These are phyloP conservation scores for Scaptomyza cyrtandrae DNA, from an alignment of 2,888 invertebrate species.

Conservation along the genomic window DNA sequence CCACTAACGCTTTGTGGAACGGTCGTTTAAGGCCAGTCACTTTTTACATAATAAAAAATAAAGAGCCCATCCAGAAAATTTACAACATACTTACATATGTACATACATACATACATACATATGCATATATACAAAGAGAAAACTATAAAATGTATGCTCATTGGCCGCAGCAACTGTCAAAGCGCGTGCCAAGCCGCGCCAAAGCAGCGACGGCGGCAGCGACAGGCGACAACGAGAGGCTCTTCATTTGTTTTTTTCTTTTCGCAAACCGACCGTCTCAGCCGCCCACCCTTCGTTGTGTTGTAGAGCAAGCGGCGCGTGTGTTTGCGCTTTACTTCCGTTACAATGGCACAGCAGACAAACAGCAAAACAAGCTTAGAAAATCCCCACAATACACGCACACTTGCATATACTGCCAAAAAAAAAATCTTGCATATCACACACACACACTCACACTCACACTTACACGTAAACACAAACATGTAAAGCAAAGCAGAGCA, in stretches of 20 bases:
- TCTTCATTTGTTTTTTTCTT: conserved; percentile 29
- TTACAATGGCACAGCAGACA: conserved; percentile 69
- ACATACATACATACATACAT: conserved; percentile 16
- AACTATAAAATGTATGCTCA: conserved; percentile 57
- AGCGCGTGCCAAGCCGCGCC: conserved; percentile 56
- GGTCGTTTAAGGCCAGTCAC: conserved; percentile 58
- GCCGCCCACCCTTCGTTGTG: conserved; percentile 27
- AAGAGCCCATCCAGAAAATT: conserved; percentile 18
- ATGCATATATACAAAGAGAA: conserved; percentile 31
- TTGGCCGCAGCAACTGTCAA: conserved; percentile 49
- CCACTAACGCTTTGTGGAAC: conserved; percentile 45
- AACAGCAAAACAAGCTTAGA: conserved; percentile 54
- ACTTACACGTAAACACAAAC: conserved; percentile 1
- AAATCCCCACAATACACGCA: conserved; percentile 40
- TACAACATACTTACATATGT: conserved; percentile 2
- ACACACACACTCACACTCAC: conserved; percentile 8
- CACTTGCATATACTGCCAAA: conserved; percentile 44
- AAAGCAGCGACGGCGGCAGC: conserved; percentile 23
- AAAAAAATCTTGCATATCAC: conserved; percentile 49
- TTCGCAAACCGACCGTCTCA: conserved; percentile 37
- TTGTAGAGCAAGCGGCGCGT: conserved; percentile 42
- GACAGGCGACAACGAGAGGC: conserved; percentile 44
- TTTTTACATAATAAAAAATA: conserved; percentile 56
- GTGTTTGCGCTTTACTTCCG: conserved; percentile 75
- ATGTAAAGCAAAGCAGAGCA: conserved; percentile 12